Evolutionary conservation across 2,113 vertebrate genomes (phyloP), one percentile per base, ranked within the genome.

Genomic region (Typhlomys cinereus): DNA sequence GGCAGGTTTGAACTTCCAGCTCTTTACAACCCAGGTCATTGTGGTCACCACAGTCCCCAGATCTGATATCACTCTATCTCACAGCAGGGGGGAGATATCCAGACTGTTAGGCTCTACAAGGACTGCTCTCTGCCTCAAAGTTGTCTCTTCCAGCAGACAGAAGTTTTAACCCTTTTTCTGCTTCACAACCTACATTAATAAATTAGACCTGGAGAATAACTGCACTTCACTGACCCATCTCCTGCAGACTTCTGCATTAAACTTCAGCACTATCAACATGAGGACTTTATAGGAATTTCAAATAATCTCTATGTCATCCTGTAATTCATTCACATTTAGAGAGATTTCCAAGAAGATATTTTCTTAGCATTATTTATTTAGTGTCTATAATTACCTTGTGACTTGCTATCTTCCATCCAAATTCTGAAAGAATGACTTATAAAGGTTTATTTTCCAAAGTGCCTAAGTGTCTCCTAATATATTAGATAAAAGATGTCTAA

Each of bases 371-470:
- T 48, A 54, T 73, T 18, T 50, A 41, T 36, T 67, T 25, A 7
- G 9, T 86, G 27, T 75, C 23, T 83, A 25, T 44, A 61, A 41
- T 59, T 34, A 66, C 9, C 14, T 20, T 86, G 80, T 87, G 41
- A 36, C 52, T 89, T 89, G 67, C 20, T 7, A 15, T 92, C 36
- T 78, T 82, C 69, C 69, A n/a, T 17, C 27, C 66, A 88, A 81
- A 82, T 83, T 13, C 34, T 70, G 20, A 74, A 12, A 44, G 39
- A 76, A 48, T 50, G 57, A 75, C 46, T 71, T 91, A 83, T 0
- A 62, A 46, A 52, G 2, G 8, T 70, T 92, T 92, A n/a, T 69
- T 94, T 95, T 78, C 44, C 46, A 94, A 87, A 8, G 36, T 62
- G 21, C n/a, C 3, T 84, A 80, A 62, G 87, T 89, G 57, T 92